A percentile compares a stretch with the other conserved stretches of the same genome.
Evolutionary conservation across 2,113 vertebrate genomes (phyloP).

Genomic region (Origma solitaria): DNA sequence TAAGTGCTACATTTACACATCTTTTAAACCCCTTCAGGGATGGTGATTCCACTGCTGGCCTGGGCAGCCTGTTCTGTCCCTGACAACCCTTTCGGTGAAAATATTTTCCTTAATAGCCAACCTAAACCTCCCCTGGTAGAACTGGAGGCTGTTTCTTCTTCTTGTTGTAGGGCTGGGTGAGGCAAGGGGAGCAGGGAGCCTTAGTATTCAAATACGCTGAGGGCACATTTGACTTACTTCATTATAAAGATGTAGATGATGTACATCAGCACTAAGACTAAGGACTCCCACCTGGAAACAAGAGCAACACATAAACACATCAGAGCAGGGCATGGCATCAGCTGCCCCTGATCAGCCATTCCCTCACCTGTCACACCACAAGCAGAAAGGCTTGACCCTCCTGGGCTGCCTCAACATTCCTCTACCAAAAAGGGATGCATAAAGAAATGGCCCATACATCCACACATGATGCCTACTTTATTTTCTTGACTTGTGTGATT

Average conservation of each 20-base stretch:
- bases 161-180: background rate
- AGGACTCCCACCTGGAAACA: conserved; percentile 90
- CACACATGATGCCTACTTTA: background rate
- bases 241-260: conserved; percentile 94
- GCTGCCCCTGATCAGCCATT: background rate
- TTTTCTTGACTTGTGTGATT: background rate
- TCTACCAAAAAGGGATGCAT: background rate
- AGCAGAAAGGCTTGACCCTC: background rate
- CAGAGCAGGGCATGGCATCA: background rate
- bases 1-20: background rate
- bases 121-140: background rate
- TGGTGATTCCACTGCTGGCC: background rate
- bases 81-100: background rate
- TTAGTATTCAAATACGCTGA: background rate
- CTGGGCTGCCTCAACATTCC: background rate
- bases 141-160: background rate
- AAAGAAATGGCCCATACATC: background rate
- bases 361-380: accelerated
- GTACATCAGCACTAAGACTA: conserved; percentile 91
- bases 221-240: conserved; percentile 83
- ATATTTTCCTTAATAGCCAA: background rate
- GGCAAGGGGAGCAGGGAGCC: background rate
- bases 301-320: background rate
- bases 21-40: background rate
- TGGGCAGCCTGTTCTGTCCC: background rate